phyloP scores from a whole-genome alignment of 2,888 invertebrate species.

The Mesochorus sp. region DNA sequence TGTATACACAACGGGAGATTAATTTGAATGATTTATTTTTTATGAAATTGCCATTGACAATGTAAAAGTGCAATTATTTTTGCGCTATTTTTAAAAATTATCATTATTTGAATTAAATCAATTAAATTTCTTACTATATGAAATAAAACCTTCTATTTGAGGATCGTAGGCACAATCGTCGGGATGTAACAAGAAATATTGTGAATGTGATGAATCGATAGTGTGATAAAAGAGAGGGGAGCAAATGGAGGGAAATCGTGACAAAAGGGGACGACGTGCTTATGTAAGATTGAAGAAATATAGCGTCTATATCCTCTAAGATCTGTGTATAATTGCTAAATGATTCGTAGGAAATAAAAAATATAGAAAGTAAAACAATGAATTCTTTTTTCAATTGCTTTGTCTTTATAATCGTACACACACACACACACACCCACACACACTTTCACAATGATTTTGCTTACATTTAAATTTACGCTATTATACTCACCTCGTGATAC shows the following conservation, averaged over 20 bases:
- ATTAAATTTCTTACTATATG: not conserved
- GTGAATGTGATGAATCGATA: not conserved
- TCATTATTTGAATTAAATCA: no score
- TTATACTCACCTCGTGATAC: conserved; percentile 34
- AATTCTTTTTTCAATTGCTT: conserved; percentile 24
- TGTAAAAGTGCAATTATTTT: conserved; percentile 41
- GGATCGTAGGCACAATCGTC: not conserved
- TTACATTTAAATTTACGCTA: conserved; percentile 51
- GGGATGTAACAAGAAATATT: conserved; percentile 15
- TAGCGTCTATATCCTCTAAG: not conserved
- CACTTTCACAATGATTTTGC: conserved; percentile 40
- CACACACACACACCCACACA: no score
- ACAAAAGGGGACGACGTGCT: not conserved
- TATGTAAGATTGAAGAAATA: not conserved
- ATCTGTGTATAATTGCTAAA: not conserved
- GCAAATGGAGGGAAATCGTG: not conserved
- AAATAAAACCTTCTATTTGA: not conserved
- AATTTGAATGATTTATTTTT: conserved; percentile 22
- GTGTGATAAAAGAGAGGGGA: not conserved
- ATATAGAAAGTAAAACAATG: not conserved
- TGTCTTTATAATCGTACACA: conserved; percentile 42
- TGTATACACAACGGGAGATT: conserved; percentile 48
- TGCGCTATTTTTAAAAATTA: not conserved
- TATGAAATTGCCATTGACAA: conserved; percentile 33
- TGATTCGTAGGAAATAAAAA: conserved; percentile 13